Conservation (phyloP, 2,797 vertebrate genomes). For the Spea hammondii region DNA sequence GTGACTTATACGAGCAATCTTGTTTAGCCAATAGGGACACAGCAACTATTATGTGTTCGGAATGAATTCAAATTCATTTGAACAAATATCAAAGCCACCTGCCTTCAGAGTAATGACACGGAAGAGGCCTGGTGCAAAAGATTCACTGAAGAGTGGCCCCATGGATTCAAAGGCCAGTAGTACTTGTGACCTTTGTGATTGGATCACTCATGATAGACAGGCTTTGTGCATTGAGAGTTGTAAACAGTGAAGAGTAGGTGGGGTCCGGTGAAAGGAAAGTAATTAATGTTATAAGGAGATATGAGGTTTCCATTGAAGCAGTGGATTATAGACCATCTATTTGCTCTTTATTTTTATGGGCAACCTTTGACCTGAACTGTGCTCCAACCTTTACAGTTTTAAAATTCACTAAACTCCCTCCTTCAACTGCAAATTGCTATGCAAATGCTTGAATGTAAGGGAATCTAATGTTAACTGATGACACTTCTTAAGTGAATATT, state of each 20-base stretch:
- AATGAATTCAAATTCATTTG: conserved; percentile 51
- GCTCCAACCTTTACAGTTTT: conserved; percentile 17
- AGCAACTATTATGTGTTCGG: conserved; percentile 46
- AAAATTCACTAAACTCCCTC: background rate
- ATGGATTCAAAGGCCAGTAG: conserved; percentile 28
- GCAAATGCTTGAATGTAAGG: too few relatives aligned
- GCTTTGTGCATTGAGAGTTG: conserved; percentile 45
- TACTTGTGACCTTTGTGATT: conserved; percentile 47
- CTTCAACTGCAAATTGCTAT: too few relatives aligned
- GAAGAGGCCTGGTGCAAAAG: conserved; percentile 40
- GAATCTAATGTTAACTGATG: too few relatives aligned
- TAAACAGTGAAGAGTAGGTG: conserved; percentile 34
- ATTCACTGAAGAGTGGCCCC: conserved; percentile 33
- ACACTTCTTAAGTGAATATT: too few relatives aligned
- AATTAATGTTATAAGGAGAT: conserved; percentile 38
- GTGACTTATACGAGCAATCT: conserved; percentile 41
- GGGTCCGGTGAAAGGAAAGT: conserved; percentile 47
- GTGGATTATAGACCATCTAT: conserved; percentile 46
- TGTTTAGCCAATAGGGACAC: conserved; percentile 52
- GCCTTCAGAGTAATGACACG: conserved; percentile 37
- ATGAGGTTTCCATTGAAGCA: conserved; percentile 33
- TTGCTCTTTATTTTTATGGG: conserved; percentile 19
- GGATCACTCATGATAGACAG: conserved; percentile 29
- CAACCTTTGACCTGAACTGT: conserved; percentile 12
- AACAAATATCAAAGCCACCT: conserved; percentile 49